Evolutionary conservation across 2,113 vertebrate genomes (phyloP), one percentile per base, ranked within the genome.

Genomic region (Gorilla gorilla): DNA sequence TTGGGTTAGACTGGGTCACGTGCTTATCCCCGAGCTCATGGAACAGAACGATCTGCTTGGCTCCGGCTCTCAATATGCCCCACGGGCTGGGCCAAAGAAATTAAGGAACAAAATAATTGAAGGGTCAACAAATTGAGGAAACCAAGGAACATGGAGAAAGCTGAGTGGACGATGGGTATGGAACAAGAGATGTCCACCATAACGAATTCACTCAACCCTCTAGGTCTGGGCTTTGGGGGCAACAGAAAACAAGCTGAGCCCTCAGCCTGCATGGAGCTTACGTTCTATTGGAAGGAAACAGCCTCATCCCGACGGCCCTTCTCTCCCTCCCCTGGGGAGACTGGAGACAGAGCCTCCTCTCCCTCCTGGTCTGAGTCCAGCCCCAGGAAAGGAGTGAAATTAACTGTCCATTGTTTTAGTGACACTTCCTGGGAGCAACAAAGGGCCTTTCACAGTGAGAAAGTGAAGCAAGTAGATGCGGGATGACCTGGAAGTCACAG

Each of bases 341-440:
- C 55, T 12, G 17, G 76, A 73, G 75, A 23, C 23, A 5, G 20
- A 38, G 27, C 38, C 92, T 35, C 16, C 48, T 66, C 43, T 72
- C 40, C 23, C 5, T 61, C 64, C 83, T 89, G 86, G 90, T 61
- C 80, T 0, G 27, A 66, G 70, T 85, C 81, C 96, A 95, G 75
- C 50, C 70, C 90, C 27, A 43, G 55, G 59, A 88, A 72, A 95
- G 80, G 88, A 94, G 91, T 40, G 90, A 70, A 87, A 79, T 86
- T 82, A 93, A 79, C 87, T 75, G 55, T 76, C 80, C 88, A 66
- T 94, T 86, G 97, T 96, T 89, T 55, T 10, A 43, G 43, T 4
- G 80, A 93, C 92, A 94, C 84, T 97, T 97, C 95, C 95, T 92
- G 94, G 23, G 90, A 80, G 64, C 93, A 96, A 97, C 97, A 98